Percentiles rank a stretch among this genome's conserved stretches.
Conservation (phyloP, 1,140 invertebrate species). For the Rhyacophila brunnea region DNA sequence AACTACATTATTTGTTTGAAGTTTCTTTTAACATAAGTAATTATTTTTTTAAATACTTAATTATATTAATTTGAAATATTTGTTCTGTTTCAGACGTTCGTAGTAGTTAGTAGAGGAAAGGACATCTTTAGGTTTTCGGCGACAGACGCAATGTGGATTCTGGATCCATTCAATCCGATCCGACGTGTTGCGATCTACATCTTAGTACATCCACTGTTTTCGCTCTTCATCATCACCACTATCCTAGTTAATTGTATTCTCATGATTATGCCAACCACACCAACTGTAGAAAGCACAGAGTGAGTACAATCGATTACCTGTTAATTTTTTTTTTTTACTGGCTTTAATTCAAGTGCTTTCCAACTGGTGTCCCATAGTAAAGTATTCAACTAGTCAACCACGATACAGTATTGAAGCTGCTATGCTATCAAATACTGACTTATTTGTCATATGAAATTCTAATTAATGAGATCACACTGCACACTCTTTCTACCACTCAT, state of each 20-base stretch:
- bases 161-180: constrained; percentile 96
- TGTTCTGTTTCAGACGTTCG: constrained; percentile 79
- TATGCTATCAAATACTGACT: too few species aligned
- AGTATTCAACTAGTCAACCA: too few species aligned
- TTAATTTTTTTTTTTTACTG: too few species aligned
- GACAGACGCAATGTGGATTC: constrained; percentile 90
- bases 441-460: too few species aligned
- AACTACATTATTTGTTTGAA: too few species aligned
- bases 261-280: constrained; percentile 94
- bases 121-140: constrained; percentile 98
- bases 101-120: constrained; percentile 97
- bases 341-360: too few species aligned
- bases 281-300: constrained; percentile 94
- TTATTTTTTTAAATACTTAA: background rate
- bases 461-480: too few species aligned
- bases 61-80: constrained; percentile 8
- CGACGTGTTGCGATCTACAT: constrained; percentile 96
- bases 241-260: constrained; percentile 97
- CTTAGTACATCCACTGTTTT: constrained; percentile 96
- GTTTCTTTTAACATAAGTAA: too few species aligned
- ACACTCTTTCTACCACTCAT: too few species aligned
- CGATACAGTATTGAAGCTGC: too few species aligned
- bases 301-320: constrained; percentile 66
- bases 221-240: constrained; percentile 95
- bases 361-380: too few species aligned